Conservation (phyloP, 2,888 invertebrate species). For the Ischnura elegans region DNA sequence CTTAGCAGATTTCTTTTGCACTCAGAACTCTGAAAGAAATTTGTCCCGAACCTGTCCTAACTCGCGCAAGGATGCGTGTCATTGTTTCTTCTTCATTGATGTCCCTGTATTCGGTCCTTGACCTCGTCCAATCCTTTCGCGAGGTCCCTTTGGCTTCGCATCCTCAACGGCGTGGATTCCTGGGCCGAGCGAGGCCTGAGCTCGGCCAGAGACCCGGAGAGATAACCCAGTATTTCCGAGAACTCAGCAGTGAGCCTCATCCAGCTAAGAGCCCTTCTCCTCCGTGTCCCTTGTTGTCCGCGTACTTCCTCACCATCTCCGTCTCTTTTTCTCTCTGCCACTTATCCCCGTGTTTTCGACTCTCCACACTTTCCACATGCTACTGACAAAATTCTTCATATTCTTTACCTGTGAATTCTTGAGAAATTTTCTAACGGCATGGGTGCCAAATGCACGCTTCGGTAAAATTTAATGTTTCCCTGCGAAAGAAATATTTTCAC, state of each 20-base stretch:
- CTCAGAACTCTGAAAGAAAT: too few relatives aligned
- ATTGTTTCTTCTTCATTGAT: background rate
- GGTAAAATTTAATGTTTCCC: too few relatives aligned
- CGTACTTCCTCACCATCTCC: background rate
- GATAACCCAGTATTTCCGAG: constrained; percentile 44
- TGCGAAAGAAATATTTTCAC: too few relatives aligned
- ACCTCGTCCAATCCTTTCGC: background rate
- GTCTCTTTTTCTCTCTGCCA: too few relatives aligned
- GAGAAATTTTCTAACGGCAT: background rate
- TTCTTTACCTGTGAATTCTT: background rate
- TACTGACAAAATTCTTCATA: background rate
- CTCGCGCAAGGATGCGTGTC: background rate
- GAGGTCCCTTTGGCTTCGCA: background rate
- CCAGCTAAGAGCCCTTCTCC: background rate
- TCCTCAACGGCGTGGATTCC: background rate
- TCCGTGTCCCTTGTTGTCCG: background rate
- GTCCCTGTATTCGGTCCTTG: background rate
- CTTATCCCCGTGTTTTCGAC: background rate
- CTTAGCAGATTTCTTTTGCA: too few relatives aligned
- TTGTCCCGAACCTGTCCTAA: background rate
- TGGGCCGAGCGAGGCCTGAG: background rate
- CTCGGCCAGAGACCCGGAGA: too few relatives aligned
- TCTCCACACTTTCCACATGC: background rate
- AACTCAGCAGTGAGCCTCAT: constrained; percentile 57
- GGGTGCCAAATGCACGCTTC: too few relatives aligned